Percentiles rank a stretch among this genome's conserved stretches.
These are phyloP conservation scores for Melitaea athalia DNA, from an alignment of 2,888 invertebrate species.

Conservation along the genomic window DNA sequence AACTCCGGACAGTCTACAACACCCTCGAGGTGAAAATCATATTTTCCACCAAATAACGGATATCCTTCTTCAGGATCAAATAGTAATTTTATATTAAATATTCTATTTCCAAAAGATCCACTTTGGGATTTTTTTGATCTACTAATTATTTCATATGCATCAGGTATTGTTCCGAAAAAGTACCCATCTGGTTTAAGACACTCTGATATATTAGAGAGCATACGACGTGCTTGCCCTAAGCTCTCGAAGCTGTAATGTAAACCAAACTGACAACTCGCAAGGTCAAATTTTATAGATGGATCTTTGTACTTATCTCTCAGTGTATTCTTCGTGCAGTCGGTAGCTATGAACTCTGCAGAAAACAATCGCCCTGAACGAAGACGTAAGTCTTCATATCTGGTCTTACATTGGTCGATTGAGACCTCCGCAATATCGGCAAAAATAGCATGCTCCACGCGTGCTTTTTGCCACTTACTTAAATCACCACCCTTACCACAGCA, in stretches of 20 bases:
- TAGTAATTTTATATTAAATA: constrained; percentile 88
- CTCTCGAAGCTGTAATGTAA: constrained; percentile 98
- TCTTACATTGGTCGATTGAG: constrained; percentile 94
- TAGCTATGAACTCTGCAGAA: constrained; percentile 93
- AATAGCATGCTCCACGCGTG: constrained; percentile 89
- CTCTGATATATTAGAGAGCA: constrained; percentile 96
- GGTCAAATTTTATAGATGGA: constrained; percentile 89
- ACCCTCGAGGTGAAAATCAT: constrained; percentile 97
- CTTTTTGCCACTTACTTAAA: constrained; percentile 96
- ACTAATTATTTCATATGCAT: constrained; percentile 95
- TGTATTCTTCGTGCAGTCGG: constrained; percentile 94
- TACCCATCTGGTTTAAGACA: constrained; percentile 94
- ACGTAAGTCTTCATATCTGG: constrained; percentile 89
- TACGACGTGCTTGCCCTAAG: constrained; percentile 92
- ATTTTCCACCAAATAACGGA: constrained; percentile 97
- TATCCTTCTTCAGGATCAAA: constrained; percentile 84
- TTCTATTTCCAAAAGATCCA: constrained; percentile 88
- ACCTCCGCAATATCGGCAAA: constrained; percentile 97
- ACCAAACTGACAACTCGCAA: constrained; percentile 98
- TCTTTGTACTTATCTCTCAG: constrained; percentile 90
- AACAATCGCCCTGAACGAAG: constrained; percentile 80
- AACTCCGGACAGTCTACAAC: constrained; percentile 99
- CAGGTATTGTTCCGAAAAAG: constrained; percentile 98
- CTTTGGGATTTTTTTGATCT: constrained; percentile 82
- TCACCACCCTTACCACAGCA: constrained; percentile 99